Evolutionary conservation across 2,113 vertebrate genomes (phyloP), one percentile per base, ranked within the genome.

Genomic region (Motacilla tschutschensis): DNA sequence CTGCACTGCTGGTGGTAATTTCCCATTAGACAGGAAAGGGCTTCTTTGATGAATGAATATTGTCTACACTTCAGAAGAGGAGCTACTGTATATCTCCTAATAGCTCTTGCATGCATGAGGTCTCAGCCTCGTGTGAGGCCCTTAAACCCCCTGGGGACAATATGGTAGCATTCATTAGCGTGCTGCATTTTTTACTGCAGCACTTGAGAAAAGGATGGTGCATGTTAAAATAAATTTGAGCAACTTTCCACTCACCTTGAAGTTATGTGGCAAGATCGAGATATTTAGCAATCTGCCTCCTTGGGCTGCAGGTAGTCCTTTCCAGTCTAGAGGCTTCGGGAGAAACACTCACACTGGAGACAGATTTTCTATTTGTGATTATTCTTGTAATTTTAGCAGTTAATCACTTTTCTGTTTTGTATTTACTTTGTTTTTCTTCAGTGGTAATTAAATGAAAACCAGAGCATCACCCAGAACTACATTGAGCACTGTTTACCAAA

Each of bases 1-100:
- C 88, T 88, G 83, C 85, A 67, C 85, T 76, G 83, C 88, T 91
- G 87, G 88, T 93, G 88, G 73, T 63, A 83, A 84, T 94, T 93
- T 93, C 82, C 82, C 83, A 93, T 95, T 79, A 90, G 87, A 83
- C 90, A 91, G 88, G 89, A 92, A 91, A 93, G 90, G 41, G 60
- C 65, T 81, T 62, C 80, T 92, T 80, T 93, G 89, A 91, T 87
- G 86, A 88, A 92, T 88, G 88, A 91, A 84, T 90, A 91, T 77
- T 91, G 84, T 85, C 83, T 80, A 78, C 91, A 64, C 79, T 85
- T 88, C 35, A 83, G 77, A 92, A 90, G 65, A 88, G 63, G 63
- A 81, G 76, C 83, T 93, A 88, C 93, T 91, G 85, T 82, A 8
- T 79, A 87, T 79, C 73, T 78, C 67, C 90, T 87, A 96, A 80